Evolutionary conservation across 2,797 vertebrate species (phyloP), one percentile per base, ranked within the genome.

Genomic region (Myotis vivesi): DNA sequence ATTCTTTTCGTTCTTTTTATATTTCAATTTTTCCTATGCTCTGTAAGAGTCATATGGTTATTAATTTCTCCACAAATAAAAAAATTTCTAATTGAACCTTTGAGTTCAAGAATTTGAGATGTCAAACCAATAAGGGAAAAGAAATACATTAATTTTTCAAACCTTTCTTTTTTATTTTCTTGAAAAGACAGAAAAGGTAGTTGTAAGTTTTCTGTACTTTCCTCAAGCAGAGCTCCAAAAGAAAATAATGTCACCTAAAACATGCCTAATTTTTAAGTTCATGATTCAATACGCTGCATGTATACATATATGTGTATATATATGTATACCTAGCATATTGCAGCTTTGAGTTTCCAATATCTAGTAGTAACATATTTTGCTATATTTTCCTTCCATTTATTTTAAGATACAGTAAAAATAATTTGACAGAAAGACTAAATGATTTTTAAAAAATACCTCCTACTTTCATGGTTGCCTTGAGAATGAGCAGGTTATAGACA

Each of bases 371-470:
- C n/a, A 94, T 16, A 53, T 41, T 94, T 94, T 92, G 15, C 28
- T 55, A 79, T 19, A 68, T 79, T 90, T 90, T 94, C 22, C 49
- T 69, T 95, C 38, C 53, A n/a, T 83, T 81, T 89, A 59, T 89
- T 92, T 96, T 79, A 87, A 66, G 30, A 87, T 91, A 89, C 25
- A 89, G 36, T 82, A 81, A 95, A 93, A 96, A 89, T 91, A 92
- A 91, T 84, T 81, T 87, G 90, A 94, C 55, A 85, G 51, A 88
- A 28, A 89, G 93, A 76, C 55, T 84, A 94, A 91, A 72, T 73
- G 49, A 85, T 51, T 38, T 84, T 87, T 64, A 72, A 16, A 38
- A 87, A 95, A 93, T 69, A 80, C 17, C 49, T 93, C 66, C 76
- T 64, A 92, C 25, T 88, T 93, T 91, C 90, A 95, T 2, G 85